phyloP scores from a whole-genome alignment of 2,888 invertebrate species.

The Germaria angustata region DNA sequence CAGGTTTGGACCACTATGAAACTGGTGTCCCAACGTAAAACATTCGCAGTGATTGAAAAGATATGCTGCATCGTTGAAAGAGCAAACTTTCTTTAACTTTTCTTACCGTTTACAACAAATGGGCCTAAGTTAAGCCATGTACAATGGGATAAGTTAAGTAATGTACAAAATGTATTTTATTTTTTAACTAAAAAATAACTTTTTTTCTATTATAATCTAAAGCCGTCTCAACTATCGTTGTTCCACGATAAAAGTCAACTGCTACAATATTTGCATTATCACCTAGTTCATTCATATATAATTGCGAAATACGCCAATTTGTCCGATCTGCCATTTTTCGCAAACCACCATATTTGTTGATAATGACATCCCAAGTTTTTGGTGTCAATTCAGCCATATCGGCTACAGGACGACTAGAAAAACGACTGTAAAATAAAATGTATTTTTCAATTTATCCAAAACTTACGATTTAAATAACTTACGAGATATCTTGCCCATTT shows the following conservation, averaged over 20 bases:
- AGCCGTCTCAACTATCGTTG: conserved; percentile 82
- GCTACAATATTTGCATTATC: conserved; percentile 83
- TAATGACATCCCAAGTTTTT: conserved; percentile 82
- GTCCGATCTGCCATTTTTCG: conserved; percentile 84
- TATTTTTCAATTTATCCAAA: not conserved
- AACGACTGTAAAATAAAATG: conserved; percentile 71
- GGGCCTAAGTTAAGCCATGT: too few species aligned
- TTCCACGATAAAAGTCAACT: conserved; percentile 83
- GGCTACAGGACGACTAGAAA: conserved; percentile 80
- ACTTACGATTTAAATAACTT: conserved; percentile 70
- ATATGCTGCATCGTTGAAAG: too few species aligned
- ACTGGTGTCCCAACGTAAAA: too few species aligned
- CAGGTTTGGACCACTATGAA: too few species aligned
- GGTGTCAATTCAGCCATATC: conserved; percentile 87
- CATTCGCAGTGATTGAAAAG: too few species aligned
- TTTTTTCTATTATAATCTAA: conserved; percentile 77
- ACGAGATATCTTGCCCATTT: conserved; percentile 74
- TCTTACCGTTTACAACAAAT: too few species aligned
- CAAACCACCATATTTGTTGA: conserved; percentile 82
- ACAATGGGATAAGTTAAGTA: too few species aligned
- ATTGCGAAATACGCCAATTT: conserved; percentile 83
- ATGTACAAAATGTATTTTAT: too few species aligned
- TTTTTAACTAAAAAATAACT: conserved; percentile 64
- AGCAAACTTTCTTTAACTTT: too few species aligned
- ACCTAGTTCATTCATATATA: conserved; percentile 81